These are phyloP conservation scores for Tachysurus fulvidraco DNA, from an alignment of 2,113 vertebrate genomes.

Conservation along the genomic window DNA sequence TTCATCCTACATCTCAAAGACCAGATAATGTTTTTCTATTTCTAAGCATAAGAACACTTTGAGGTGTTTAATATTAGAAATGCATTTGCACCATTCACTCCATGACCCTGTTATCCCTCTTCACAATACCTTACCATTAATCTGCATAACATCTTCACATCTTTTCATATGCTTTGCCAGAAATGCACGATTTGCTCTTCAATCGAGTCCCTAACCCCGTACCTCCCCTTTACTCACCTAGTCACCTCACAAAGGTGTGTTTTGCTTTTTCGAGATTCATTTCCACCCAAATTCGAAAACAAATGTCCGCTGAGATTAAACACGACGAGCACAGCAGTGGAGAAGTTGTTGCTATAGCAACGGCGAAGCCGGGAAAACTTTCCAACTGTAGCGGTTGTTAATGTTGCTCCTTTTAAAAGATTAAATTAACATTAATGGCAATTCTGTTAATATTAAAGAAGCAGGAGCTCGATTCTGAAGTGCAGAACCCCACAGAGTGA, in stretches of 20 bases:
- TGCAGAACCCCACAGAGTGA: not conserved
- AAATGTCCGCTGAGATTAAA: not conserved
- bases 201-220: not conserved
- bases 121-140: not conserved
- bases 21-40: not conserved
- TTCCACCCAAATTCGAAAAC: not conserved
- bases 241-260: not conserved
- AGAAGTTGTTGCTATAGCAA: not conserved
- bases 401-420: not conserved
- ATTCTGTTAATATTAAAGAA: not conserved
- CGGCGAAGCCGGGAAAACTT: not conserved
- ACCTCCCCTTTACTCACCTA: not conserved
- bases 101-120: not conserved
- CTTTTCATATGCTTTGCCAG: not conserved
- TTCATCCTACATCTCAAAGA: not conserved
- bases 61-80: not conserved
- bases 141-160: not conserved
- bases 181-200: not conserved
- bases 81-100: not conserved
- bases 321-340: not conserved
- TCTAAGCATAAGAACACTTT: too few relatives aligned
- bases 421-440: not conserved
- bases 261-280: not conserved
- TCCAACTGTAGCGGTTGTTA: not conserved
- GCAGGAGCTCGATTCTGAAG: not conserved